A percentile compares a stretch with the other conserved stretches of the same genome.
Evolutionary conservation across 2,113 vertebrate genomes (phyloP).

Genomic region (Dipodomys spectabilis): DNA sequence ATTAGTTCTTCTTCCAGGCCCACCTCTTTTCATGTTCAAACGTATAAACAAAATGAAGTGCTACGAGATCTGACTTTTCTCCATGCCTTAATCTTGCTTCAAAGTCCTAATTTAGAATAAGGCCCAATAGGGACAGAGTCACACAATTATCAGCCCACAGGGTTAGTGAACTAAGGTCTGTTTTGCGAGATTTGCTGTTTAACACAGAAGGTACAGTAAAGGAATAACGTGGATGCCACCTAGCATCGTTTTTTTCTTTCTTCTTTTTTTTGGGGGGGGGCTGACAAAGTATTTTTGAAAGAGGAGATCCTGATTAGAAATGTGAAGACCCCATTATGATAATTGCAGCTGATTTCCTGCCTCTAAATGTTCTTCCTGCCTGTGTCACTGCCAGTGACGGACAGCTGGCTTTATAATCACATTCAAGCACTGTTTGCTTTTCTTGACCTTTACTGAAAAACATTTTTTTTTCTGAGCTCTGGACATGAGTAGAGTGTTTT

Average conservation of each 20-base stretch:
- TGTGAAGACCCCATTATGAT: neutral
- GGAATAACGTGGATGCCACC: neutral
- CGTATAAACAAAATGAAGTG: neutral
- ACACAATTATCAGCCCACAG: neutral
- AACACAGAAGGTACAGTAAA: neutral
- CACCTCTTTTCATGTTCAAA: neutral
- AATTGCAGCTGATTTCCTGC: slow-evolving; percentile 58
- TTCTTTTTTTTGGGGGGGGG: neutral
- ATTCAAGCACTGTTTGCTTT: slow-evolving; percentile 65
- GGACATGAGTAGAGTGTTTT: slow-evolving; percentile 59
- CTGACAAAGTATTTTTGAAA: slow-evolving; percentile 49
- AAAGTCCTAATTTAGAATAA: neutral
- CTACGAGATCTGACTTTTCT: neutral
- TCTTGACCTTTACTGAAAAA: slow-evolving; percentile 76
- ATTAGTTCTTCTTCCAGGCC: too few species aligned
- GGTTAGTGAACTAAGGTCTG: slow-evolving; percentile 4
- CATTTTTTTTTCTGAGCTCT: slow-evolving; percentile 66
- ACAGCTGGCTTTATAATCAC: slow-evolving; percentile 67
- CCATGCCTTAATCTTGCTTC: slow-evolving; percentile 40
- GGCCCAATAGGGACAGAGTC: neutral
- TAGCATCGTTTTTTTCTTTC: slow-evolving; percentile 1
- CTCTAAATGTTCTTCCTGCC: slow-evolving; percentile 50
- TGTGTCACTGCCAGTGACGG: slow-evolving; percentile 52
- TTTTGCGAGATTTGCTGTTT: slow-evolving; percentile 40
- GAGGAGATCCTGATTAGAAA: slow-evolving; percentile 43